Percentiles rank a stretch among this genome's conserved stretches.
Conservation (phyloP, 1,140 invertebrate species). For the Drosophila eugracilis region DNA sequence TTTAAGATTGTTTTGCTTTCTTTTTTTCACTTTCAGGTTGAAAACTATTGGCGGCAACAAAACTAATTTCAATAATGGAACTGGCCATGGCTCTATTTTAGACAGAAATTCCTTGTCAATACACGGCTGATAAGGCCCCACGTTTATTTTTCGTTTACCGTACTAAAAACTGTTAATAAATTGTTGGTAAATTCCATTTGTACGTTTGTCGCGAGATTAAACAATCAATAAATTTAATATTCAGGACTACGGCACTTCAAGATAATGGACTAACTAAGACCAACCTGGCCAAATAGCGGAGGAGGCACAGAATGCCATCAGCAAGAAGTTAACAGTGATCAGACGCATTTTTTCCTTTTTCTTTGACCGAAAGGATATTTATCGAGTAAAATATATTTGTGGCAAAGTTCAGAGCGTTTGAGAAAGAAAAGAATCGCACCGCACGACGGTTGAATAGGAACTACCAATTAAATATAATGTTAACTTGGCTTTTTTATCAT, state of each 20-base stretch:
- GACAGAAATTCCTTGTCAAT: slow-evolving; percentile 32
- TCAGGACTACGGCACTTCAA: slow-evolving; percentile 13
- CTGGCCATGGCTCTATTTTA: slow-evolving; percentile 40
- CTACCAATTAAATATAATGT: slow-evolving; percentile 83
- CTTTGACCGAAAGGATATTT: slow-evolving; percentile 32
- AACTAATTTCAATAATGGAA: slow-evolving; percentile 78
- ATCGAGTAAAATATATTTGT: neutral
- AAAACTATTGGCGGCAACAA: slow-evolving; percentile 13
- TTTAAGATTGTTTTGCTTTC: neutral
- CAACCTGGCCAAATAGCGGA: slow-evolving; percentile 55
- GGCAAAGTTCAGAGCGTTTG: slow-evolving; percentile 5
- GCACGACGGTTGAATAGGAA: slow-evolving; percentile 62
- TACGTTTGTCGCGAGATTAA: slow-evolving; percentile 20
- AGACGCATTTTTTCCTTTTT: slow-evolving; percentile 37
- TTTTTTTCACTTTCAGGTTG: neutral
- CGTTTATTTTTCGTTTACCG: slow-evolving; percentile 3
- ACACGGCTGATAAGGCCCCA: slow-evolving; percentile 48
- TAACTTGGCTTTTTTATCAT: slow-evolving; percentile 79
- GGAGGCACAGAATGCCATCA: slow-evolving; percentile 42
- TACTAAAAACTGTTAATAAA: slow-evolving; percentile 22
- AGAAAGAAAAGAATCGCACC: slow-evolving; percentile 56
- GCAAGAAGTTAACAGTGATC: slow-evolving; percentile 22
- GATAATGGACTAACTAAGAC: slow-evolving; percentile 16
- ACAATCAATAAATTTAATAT: slow-evolving; percentile 17
- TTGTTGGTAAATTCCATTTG: neutral